Evolutionary conservation across 2,888 invertebrate genomes (phyloP).

Genomic region (Lithophane semibrunnea): DNA sequence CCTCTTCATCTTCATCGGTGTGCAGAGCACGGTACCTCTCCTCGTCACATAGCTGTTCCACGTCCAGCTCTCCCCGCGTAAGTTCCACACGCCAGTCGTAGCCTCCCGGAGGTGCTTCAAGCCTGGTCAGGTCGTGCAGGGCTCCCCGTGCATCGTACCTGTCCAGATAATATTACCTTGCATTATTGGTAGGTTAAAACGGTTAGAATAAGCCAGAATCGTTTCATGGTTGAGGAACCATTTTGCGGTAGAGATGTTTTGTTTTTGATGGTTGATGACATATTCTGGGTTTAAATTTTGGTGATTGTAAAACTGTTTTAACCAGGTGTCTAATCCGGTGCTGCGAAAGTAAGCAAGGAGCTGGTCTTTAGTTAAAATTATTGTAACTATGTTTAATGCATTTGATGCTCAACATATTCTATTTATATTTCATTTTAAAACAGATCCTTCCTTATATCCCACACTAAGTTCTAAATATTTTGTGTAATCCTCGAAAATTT

Average conservation of each 20-base stretch:
- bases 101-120: conserved; percentile 95
- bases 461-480: conserved; percentile 14
- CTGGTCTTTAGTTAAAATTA: conserved; percentile 18
- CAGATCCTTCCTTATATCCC: conserved; percentile 18
- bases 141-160: conserved; percentile 99
- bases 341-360: conserved; percentile 23
- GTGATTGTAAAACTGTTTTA: not conserved
- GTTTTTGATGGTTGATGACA: conserved; percentile 1
- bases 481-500: conserved; percentile 12
- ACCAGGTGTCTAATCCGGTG: not conserved
- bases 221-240: conserved; percentile 18
- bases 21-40: conserved; percentile 97
- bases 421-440: not conserved
- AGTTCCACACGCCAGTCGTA: conserved; percentile 91
- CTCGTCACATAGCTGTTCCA: conserved; percentile 98
- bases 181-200: conserved; percentile 42
- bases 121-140: conserved; percentile 95
- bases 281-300: conserved; percentile 11
- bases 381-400: not conserved
- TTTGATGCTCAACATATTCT: conserved; percentile 2
- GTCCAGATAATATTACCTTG: conserved; percentile 72
- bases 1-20: conserved; percentile 96
- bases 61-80: conserved; percentile 93
- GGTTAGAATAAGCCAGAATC: conserved; percentile 42
- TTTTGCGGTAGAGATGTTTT: not conserved